phyloP scores from a whole-genome alignment of 1,140 invertebrate genomes.

The Panonychus citri region DNA sequence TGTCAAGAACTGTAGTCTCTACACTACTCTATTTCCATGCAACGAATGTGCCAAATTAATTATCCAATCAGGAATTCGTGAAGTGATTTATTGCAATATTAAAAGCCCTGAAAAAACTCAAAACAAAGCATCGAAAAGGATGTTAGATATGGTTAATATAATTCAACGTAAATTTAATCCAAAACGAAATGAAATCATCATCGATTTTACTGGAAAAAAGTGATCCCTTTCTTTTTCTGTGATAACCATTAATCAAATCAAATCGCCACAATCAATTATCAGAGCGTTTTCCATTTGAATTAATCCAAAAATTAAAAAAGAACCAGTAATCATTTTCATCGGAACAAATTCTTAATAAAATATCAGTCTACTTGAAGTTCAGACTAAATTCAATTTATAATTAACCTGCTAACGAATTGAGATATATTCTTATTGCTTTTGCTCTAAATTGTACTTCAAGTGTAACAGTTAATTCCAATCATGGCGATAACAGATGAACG shows the following conservation, averaged over 20 bases:
- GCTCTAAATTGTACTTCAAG: too few relatives aligned
- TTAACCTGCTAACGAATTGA: too few relatives aligned
- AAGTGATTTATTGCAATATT: conserved; percentile 54
- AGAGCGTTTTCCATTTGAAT: background rate
- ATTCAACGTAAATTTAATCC: background rate
- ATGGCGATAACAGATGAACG: too few relatives aligned
- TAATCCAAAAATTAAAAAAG: background rate
- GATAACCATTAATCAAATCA: background rate
- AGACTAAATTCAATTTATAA: too few relatives aligned
- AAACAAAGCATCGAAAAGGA: conserved; percentile 40
- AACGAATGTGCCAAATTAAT: conserved; percentile 92
- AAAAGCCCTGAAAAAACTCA: conserved; percentile 41
- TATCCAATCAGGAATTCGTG: conserved; percentile 68
- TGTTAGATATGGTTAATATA: conserved; percentile 1
- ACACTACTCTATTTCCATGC: conserved; percentile 60
- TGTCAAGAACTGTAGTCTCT: conserved; percentile 51
- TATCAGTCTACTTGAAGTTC: too few relatives aligned
- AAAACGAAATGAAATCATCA: conserved; percentile 1
- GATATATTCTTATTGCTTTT: too few relatives aligned
- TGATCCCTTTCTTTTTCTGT: too few relatives aligned
- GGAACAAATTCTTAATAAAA: too few relatives aligned
- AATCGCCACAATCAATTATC: background rate
- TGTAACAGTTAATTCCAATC: too few relatives aligned
- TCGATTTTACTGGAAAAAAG: background rate
- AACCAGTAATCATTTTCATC: too few relatives aligned